phyloP scores from a whole-genome alignment of 2,113 vertebrate genomes.

The Notechis scutatus region DNA sequence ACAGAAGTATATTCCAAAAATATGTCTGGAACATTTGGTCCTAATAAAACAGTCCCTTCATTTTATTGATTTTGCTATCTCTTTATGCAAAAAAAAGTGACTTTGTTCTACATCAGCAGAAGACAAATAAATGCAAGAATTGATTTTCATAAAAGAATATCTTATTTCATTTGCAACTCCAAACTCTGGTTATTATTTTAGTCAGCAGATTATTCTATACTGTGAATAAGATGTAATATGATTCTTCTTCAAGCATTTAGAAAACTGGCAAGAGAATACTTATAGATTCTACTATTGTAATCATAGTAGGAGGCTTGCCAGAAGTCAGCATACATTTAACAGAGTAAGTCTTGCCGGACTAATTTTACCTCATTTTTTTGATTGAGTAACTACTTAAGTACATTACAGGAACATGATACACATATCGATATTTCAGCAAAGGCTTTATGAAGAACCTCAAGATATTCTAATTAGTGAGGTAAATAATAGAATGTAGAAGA shows the following conservation, averaged over 20 bases:
- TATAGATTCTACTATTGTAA: neutral
- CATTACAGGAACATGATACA: neutral
- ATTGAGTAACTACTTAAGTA: neutral
- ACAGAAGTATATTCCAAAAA: conserved; percentile 6
- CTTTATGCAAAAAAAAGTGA: conserved; percentile 3
- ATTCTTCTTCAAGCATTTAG: neutral
- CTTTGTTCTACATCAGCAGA: rapidly evolving
- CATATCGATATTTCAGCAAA: neutral
- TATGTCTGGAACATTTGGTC: conserved; percentile 14
- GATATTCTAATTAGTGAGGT: neutral
- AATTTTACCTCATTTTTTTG: neutral
- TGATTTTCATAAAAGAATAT: conserved; percentile 13
- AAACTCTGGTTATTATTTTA: neutral
- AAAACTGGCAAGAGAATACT: neutral
- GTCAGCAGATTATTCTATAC: neutral
- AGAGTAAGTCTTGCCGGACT: neutral
- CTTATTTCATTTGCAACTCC: neutral
- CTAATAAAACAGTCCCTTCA: neutral
- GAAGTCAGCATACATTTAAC: neutral
- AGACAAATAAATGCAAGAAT: neutral
- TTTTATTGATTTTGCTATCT: conserved; percentile 2
- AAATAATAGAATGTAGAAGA: neutral
- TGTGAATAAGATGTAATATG: neutral
- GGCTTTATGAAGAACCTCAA: neutral
- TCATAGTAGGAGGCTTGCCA: neutral